A percentile compares a stretch with the other conserved stretches of the same genome.
Evolutionary conservation across 1,140 invertebrate species (phyloP).

Genomic region (Riptortus pedestris): DNA sequence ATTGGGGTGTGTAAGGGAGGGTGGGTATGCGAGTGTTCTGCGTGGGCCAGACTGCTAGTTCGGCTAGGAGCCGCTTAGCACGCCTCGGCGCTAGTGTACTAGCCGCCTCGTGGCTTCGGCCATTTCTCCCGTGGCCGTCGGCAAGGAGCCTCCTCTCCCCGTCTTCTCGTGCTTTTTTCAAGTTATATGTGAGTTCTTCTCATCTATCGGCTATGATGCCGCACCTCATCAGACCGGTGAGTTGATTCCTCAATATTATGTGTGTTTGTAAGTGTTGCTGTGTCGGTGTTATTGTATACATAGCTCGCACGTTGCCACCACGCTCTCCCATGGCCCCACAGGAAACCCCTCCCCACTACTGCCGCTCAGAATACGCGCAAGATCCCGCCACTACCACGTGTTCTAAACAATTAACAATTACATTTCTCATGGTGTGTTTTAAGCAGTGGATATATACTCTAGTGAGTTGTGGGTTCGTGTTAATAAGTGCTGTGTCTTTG

Average conservation of each 20-base stretch:
- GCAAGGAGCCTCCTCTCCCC: neutral
- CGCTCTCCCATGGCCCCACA: conserved; percentile 3
- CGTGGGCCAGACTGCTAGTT: neutral
- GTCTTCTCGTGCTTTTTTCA: neutral
- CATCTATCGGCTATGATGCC: neutral
- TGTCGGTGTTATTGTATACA: neutral
- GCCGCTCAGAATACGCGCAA: neutral
- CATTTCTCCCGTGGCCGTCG: conserved; percentile 3
- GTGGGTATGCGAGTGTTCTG: neutral
- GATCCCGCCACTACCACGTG: conserved; percentile 6
- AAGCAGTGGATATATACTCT: too few relatives aligned
- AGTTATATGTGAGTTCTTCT: neutral
- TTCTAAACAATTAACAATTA: too few relatives aligned
- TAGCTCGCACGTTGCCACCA: neutral
- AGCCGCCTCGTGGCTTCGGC: conserved; percentile 9
- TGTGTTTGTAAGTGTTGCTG: too few relatives aligned
- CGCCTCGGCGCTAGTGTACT: conserved; percentile 6
- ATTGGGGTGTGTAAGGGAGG: neutral
- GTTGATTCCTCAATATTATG: too few relatives aligned
- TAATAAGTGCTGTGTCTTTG: neutral
- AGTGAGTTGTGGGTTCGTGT: too few relatives aligned
- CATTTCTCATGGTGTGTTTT: too few relatives aligned
- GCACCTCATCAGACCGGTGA: neutral
- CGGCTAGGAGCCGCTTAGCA: neutral
- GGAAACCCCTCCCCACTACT: conserved; percentile 7